Evolutionary conservation across 2,113 vertebrate species (phyloP).

Genomic region (Notiomystis cincta): DNA sequence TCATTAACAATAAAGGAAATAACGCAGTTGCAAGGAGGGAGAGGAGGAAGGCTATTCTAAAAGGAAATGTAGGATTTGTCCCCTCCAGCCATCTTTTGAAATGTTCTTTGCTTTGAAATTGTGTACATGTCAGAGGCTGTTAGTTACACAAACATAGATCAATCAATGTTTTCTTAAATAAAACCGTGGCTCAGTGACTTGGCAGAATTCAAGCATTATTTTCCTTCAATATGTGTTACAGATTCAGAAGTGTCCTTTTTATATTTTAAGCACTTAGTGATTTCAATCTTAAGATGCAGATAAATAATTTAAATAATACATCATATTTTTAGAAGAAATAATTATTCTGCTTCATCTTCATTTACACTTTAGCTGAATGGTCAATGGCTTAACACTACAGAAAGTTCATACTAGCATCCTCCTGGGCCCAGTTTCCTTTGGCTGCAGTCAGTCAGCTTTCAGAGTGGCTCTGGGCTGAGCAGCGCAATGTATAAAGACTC

Average conservation of each 20-base stretch:
- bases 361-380: not conserved
- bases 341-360: conserved; percentile 14
- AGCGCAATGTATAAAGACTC: not conserved
- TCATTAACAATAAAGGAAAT: conserved; percentile 3
- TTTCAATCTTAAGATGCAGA: not conserved
- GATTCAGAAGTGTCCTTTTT: not conserved
- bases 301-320: conserved; percentile 11
- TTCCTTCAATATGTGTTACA: not conserved
- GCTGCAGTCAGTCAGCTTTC: not conserved
- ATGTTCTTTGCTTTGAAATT: not conserved
- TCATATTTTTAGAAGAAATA: not conserved
- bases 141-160: not conserved
- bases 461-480: not conserved
- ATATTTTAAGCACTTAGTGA: not conserved
- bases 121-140: not conserved
- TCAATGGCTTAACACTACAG: not conserved
- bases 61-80: not conserved
- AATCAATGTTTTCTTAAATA: not conserved
- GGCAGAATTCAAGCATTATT: not conserved
- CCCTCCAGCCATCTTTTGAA: not conserved
- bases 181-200: not conserved
- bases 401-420: not conserved
- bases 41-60: not conserved
- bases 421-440: not conserved
- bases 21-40: not conserved